Evolutionary conservation across 2,797 vertebrate species (phyloP), one percentile per base, ranked within the genome.

Genomic region (Lacerta agilis): DNA sequence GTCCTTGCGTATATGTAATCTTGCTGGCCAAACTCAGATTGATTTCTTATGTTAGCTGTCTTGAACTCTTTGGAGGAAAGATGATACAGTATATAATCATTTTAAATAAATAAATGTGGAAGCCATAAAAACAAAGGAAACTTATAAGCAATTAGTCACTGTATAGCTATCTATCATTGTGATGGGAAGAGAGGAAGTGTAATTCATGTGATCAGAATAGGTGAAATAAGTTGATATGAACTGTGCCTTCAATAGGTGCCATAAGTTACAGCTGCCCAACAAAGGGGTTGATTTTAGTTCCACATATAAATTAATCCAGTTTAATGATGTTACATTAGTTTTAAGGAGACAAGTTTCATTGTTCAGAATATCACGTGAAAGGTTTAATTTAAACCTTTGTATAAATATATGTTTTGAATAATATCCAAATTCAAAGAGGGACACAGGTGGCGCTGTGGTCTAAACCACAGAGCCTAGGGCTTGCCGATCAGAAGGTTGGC

Each of bases 241-340:
- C 13, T 49, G 7, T 33, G 2, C 27, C 61, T 86, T 86, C 29
- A 1, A 67, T 25, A 25, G 5, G 20, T 86, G 7, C 41, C 43
- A 25, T 86, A 9, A 45, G 66, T 33, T 58, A 66, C 23, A 79
- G 43, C 25, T 71, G 76, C 9, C 29, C 64, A 79, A 79, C 77
- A 71, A 86, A 58, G 45, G 5, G 25, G 71, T 86, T 79, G n/a
- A 86, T 72, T 72, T 76, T 20, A 82, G 38, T 73, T 87, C 41
- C 13, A 75, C 71, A 25, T 66, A 27, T 18, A 82, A 75, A 66
- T 18, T 18, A 45, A 82, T 82, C 38, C 4, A 25, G 10, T 29
- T 10, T 66, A 64, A 76, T 82, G n/a, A 75, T 82, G 27, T 15
- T 77, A 82, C 66, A 82, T 82, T 72, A 33, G 23, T 66, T 82